These are phyloP conservation scores for Griposia aprilina DNA, from an alignment of 2,888 invertebrate genomes.

Conservation along the genomic window DNA sequence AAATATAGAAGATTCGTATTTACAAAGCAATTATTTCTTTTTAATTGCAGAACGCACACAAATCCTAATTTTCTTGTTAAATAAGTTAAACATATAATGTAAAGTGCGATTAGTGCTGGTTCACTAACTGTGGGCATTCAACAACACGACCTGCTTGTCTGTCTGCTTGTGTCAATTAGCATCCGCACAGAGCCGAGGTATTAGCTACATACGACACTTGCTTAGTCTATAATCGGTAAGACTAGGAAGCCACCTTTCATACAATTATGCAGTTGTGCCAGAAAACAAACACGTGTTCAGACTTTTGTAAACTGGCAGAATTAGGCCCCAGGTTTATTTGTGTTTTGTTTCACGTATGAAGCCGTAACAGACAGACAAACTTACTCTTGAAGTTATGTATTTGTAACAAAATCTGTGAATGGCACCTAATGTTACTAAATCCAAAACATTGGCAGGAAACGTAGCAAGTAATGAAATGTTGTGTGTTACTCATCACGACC, in stretches of 20 bases:
- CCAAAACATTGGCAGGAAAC: not conserved
- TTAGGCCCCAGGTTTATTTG: too few species aligned
- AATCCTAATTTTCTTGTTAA: not conserved
- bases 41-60: not conserved
- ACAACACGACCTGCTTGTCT: not conserved
- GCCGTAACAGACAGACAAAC: not conserved
- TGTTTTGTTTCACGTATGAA: too few species aligned
- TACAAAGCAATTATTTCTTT: not conserved
- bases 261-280: not conserved
- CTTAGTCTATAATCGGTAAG: not conserved
- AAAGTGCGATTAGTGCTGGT: not conserved
- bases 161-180: not conserved
- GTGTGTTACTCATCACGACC: not conserved
- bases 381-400: not conserved
- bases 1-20: not conserved
- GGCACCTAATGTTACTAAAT: not conserved
- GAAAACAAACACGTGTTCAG: not conserved
- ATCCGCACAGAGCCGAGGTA: not conserved
- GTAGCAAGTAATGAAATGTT: not conserved
- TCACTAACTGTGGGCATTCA: not conserved
- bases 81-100: not conserved
- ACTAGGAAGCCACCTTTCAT: not conserved
- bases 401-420: not conserved
- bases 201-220: not conserved
- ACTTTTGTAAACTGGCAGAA: not conserved